Evolutionary conservation across 35 echinoderm and acorn worm species (phyloP).

Genomic region (Eucidaris tribuloides): DNA sequence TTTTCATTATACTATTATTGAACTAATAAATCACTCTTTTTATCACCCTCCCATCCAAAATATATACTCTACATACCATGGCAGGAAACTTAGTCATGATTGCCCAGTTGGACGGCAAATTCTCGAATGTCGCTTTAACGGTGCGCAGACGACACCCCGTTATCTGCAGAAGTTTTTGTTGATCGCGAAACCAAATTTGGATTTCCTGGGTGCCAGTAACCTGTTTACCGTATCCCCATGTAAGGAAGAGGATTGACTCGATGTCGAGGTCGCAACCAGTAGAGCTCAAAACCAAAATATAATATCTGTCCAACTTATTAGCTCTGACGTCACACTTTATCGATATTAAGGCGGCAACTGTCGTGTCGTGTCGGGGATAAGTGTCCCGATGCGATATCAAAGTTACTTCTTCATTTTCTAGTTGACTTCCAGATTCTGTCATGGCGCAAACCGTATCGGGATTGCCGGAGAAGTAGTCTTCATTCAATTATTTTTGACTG

Average conservation of each 20-base stretch:
- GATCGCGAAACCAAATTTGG: neutral
- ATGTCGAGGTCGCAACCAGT: neutral
- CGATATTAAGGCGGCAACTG: slow-evolving; percentile 34
- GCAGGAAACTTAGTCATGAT: no score
- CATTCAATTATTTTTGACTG: slow-evolving; percentile 12
- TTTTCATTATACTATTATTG: no score
- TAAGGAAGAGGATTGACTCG: neutral
- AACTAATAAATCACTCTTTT: no score
- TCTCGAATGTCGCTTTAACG: no score
- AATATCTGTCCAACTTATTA: neutral
- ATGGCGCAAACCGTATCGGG: neutral
- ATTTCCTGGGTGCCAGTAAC: neutral
- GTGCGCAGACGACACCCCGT: neutral
- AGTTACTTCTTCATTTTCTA: slow-evolving; percentile 12
- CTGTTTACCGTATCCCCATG: neutral
- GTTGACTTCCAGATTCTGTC: neutral
- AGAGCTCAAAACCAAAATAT: neutral
- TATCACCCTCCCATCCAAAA: no score
- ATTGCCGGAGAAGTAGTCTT: slow-evolving; percentile 9
- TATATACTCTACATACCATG: no score
- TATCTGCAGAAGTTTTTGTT: neutral
- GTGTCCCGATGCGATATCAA: slow-evolving; percentile 23
- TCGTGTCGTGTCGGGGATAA: slow-evolving; percentile 17
- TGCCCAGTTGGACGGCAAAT: no score
- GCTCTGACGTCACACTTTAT: slow-evolving; percentile 20